Base-by-base conservation (phyloP, 1,140 invertebrate species). In the Penaeus chinensis region DNA sequence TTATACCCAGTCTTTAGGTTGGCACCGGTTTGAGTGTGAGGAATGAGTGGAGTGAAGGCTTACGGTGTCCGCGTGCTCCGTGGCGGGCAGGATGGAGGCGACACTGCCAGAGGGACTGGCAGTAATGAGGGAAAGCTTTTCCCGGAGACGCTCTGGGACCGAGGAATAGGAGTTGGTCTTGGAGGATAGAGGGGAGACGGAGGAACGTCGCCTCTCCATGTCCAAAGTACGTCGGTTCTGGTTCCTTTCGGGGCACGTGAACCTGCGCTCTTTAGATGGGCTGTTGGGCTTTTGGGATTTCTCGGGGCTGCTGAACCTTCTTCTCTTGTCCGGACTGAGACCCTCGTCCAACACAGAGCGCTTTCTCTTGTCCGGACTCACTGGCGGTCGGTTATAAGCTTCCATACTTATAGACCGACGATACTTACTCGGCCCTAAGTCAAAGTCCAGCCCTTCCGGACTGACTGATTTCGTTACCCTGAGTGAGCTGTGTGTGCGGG, bases 321-420 rank as follows among this genome's bases (percentile, higher is more conserved):
- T 81, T 37, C 88, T 83, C 47, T 90, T 90, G 62, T 90, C 90
- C 18, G 82, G 81, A 63, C 74, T 82, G 66, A 82, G 61, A 27
- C 90, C 90, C 77, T 90, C 90, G 71, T 90, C 90, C 71, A 89
- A 47, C 60, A 79, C 82, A n/a, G 88, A 81, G 22, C 90, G 87
- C 47, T 90, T 90, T 47, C 90, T 87, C 77, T 90, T 90, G 79
- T 90, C 90, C 37, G 90, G 90, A 85, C 90, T 90, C n/a, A 69
- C 74, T 77, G 84, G 82, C 7, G 84, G 85, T 24, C 76, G 62
- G 66, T 85, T 89, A 79, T 90, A 90, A 13, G 90, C 90, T 62
- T 89, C 90, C 90, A 90, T 90, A 85, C 90, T 90, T 24, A 90
- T 90, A 60, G 90, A 90, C 10, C 90, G 78, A 20, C 88, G 84